phyloP scores from a whole-genome alignment of 2,113 vertebrate species.

The Himantopus leucocephalus region DNA sequence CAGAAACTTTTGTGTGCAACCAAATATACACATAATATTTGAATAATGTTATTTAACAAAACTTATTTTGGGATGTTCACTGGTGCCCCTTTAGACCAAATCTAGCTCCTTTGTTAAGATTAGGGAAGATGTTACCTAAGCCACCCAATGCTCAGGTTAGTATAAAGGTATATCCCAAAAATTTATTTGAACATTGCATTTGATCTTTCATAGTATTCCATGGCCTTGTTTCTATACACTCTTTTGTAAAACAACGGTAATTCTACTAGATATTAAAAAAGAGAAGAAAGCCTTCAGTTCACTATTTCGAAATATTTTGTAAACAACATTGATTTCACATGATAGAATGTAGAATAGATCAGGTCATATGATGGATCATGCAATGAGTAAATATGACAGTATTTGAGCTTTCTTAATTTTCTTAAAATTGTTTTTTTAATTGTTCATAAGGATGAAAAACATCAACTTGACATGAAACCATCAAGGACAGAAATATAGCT shows the following conservation, averaged over 20 bases:
- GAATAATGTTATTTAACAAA: neutral
- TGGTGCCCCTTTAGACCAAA: neutral
- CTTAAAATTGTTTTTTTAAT: constrained; percentile 7
- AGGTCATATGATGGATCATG: neutral
- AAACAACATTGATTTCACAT: neutral
- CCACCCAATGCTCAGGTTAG: rapidly evolving
- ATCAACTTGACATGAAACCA: neutral
- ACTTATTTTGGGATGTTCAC: neutral
- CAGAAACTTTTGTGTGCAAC: neutral
- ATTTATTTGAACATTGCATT: neutral
- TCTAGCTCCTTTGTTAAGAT: neutral
- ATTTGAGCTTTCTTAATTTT: constrained; percentile 14
- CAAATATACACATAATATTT: neutral
- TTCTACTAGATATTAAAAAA: neutral
- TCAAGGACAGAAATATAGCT: neutral
- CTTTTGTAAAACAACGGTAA: neutral
- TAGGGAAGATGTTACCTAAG: neutral
- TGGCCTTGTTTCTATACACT: neutral
- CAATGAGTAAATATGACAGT: neutral
- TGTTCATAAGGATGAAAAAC: neutral
- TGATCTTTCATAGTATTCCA: neutral
- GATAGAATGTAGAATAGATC: neutral
- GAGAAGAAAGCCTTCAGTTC: neutral
- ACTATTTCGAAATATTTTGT: neutral
- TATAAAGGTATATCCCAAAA: neutral